Evolutionary conservation across 2,797 vertebrate genomes (phyloP).

Genomic region (Chromobotia macracanthus): DNA sequence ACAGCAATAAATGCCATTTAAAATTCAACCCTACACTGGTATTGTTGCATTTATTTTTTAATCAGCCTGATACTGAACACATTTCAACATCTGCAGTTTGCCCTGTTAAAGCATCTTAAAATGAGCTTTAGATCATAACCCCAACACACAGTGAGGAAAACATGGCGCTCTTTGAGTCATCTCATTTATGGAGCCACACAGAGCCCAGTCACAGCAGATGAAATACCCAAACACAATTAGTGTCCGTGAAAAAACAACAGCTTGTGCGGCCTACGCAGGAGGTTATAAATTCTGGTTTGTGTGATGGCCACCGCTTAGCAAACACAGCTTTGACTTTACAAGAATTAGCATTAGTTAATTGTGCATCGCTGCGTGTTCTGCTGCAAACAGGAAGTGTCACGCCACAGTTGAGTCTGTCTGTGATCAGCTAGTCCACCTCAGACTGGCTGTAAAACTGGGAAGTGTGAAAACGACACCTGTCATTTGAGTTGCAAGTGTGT

Average conservation of each 20-base stretch:
- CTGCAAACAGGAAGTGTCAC: conserved; percentile 51
- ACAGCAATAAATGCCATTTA: no score
- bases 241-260: conserved; percentile 21
- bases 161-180: conserved; percentile 35
- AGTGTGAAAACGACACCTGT: conserved; percentile 54
- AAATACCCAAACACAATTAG: conserved; percentile 44
- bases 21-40: no score
- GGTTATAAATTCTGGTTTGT: conserved; percentile 39
- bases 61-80: no score
- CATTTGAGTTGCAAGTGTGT: background rate
- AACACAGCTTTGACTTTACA: conserved; percentile 40
- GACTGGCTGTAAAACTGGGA: conserved; percentile 32
- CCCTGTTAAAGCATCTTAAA: conserved; percentile 22
- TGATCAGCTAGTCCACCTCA: conserved; percentile 42
- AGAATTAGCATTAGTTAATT: conserved; percentile 36
- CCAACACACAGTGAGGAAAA: conserved; percentile 26
- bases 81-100: conserved; percentile 38
- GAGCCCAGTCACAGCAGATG: conserved; percentile 34
- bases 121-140: conserved; percentile 29
- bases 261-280: conserved; percentile 8
- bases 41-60: no score
- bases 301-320: conserved; percentile 30
- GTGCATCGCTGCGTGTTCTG: conserved; percentile 3
- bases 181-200: conserved; percentile 34
- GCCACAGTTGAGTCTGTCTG: conserved; percentile 40